A percentile compares a stretch with the other conserved stretches of the same genome.
Conservation (phyloP, 2,888 invertebrate genomes). For the Pseudococcus viburni region DNA sequence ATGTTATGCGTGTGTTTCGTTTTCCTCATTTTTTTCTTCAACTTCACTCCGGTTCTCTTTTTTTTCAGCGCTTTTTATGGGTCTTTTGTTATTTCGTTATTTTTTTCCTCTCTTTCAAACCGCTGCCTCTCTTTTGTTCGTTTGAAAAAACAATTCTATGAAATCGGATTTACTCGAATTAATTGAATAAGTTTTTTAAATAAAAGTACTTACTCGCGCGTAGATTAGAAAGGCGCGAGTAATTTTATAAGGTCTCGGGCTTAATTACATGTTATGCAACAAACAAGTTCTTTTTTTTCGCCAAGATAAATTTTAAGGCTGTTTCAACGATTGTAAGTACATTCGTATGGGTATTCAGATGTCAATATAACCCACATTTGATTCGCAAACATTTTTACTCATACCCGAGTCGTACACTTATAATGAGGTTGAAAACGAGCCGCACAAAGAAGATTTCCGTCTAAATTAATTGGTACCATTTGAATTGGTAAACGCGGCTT, state of each 20-base stretch:
- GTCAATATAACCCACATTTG: constrained; percentile 62
- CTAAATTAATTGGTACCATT: constrained; percentile 62
- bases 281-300: constrained; percentile 32
- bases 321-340: not conserved
- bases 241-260: constrained; percentile 19
- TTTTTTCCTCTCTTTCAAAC: constrained; percentile 23
- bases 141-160: constrained; percentile 23
- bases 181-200: constrained; percentile 35
- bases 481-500: constrained; percentile 59
- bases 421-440: constrained; percentile 61
- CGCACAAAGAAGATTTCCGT: constrained; percentile 58
- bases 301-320: constrained; percentile 35
- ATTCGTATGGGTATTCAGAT: not conserved
- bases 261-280: constrained; percentile 43
- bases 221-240: constrained; percentile 29
- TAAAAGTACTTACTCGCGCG: constrained; percentile 1
- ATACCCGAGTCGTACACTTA: not conserved
- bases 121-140: constrained; percentile 31
- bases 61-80: constrained; percentile 41
- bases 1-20: constrained; percentile 50
- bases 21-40: constrained; percentile 55
- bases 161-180: constrained; percentile 30
- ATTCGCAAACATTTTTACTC: constrained; percentile 14
- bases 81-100: constrained; percentile 41
- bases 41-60: not conserved